Evolutionary conservation across 2,113 vertebrate species (phyloP).

Genomic region (Sylvietta virens): DNA sequence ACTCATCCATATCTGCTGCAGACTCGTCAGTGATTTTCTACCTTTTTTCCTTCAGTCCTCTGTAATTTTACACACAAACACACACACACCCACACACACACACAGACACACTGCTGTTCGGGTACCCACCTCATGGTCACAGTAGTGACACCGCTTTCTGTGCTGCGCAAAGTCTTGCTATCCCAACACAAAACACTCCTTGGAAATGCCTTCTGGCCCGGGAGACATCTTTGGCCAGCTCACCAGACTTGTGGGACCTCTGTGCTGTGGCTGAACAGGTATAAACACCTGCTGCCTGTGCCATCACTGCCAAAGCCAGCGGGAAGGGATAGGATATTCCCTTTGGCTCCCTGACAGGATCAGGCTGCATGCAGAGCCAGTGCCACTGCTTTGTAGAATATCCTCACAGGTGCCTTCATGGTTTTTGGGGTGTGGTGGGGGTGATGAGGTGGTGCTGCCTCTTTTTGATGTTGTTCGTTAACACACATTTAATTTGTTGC

Average conservation of each 20-base stretch:
- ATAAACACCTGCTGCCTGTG: not conserved
- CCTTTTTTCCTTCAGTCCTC: not conserved
- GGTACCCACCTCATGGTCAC: not conserved
- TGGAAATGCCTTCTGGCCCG: not conserved
- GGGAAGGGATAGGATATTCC: not conserved
- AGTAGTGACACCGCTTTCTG: accelerated
- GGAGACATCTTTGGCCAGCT: not conserved
- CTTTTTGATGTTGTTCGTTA: not conserved
- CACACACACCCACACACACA: accelerated
- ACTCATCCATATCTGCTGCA: not conserved
- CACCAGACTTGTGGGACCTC: not conserved
- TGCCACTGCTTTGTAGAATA: not conserved
- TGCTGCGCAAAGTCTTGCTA: not conserved
- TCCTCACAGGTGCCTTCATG: not conserved
- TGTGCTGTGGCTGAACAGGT: not conserved
- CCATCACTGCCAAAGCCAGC: not conserved
- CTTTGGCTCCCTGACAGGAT: not conserved
- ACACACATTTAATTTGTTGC: not conserved
- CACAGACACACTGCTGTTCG: not conserved
- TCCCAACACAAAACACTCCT: not conserved
- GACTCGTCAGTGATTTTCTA: not conserved
- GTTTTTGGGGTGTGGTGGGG: not conserved
- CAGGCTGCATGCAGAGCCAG: not conserved
- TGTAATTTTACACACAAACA: not conserved
- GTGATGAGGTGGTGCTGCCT: not conserved